phyloP scores from a whole-genome alignment of 1,140 invertebrate species.

The Brachionus plicatilis region DNA sequence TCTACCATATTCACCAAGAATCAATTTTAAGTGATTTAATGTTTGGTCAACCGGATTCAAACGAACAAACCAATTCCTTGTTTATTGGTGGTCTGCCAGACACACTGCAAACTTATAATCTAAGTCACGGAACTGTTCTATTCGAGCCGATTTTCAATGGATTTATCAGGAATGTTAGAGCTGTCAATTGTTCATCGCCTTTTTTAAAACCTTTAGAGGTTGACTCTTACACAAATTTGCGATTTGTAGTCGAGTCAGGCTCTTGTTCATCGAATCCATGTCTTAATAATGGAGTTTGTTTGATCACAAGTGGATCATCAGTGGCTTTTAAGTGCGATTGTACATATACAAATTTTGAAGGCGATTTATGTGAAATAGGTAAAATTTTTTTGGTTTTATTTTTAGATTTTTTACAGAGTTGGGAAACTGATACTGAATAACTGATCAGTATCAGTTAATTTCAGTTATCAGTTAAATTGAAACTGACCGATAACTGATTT shows the following conservation, averaged over 20 bases:
- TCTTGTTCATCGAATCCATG: conserved; percentile 29
- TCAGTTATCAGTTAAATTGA: too few species aligned
- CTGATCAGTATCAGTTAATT: too few species aligned
- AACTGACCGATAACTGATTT: too few species aligned
- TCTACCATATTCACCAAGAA: conserved; percentile 22
- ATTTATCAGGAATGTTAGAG: conserved; percentile 1
- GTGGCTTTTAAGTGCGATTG: conserved; percentile 20
- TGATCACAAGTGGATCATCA: background rate
- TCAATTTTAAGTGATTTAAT: background rate
- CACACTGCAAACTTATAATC: conserved; percentile 41
- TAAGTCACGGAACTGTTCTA: conserved; percentile 13
- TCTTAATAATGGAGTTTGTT: conserved; percentile 29
- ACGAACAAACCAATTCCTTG: conserved; percentile 61
- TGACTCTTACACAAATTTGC: background rate
- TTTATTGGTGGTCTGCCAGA: conserved; percentile 81
- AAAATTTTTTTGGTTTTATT: background rate
- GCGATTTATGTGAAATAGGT: conserved; percentile 15
- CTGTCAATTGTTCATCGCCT: background rate
- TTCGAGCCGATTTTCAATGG: conserved; percentile 25
- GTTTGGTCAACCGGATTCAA: background rate
- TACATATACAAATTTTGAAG: conserved; percentile 15
- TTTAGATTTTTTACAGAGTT: background rate
- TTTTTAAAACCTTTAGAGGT: background rate
- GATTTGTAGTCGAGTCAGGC: background rate
- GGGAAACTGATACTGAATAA: too few species aligned